Evolutionary conservation across 2,888 invertebrate species (phyloP), one percentile per base, ranked within the genome.

Genomic region (Podabrus alpinus): DNA sequence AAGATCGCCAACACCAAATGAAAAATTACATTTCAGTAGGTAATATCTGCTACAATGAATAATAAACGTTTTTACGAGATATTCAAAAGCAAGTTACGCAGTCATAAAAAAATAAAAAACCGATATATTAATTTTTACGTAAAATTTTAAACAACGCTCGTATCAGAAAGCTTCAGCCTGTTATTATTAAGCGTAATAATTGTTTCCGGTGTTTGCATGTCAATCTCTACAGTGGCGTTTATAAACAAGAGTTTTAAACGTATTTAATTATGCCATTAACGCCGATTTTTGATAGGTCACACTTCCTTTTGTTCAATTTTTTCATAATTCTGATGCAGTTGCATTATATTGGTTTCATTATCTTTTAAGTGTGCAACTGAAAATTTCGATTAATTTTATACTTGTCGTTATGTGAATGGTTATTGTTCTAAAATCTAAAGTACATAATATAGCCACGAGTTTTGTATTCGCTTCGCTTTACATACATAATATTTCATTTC

Each of bases 251-350:
- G 68, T 69, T 71, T 70, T 74, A 69, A 73, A 73, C 68, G 61
- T 72, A 75, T 79, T 78, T 78, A 79, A 80, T 80, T 80, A 80
- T 80, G 79, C 77, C 76, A 80, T 80, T 78, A 80, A 78, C 67
- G 71, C 77, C 68, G 80, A 80, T 80, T 75, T 68, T 71, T 75
- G 80, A 80, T 80, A 78, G 76, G 77, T 78, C 80, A 80, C 79
- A 78, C 77, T 76, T 69, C 68, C 67, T 76, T 79, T 69, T 77
- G 74, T 74, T 76, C 71, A 64, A 59, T 59, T 69, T 67, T 75
- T 73, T 68, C 66, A 59, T 17, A 71, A 73, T 73, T 73, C 71
- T 59, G 70, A 45, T 78, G 78, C 77, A 79, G 72, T 78, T 78
- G 79, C 78, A 80, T 73, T 78, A 73, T 79, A 79, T 73, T 78